Base-by-base conservation (phyloP, 2,113 vertebrate species). In the Mastomys natalensis region DNA sequence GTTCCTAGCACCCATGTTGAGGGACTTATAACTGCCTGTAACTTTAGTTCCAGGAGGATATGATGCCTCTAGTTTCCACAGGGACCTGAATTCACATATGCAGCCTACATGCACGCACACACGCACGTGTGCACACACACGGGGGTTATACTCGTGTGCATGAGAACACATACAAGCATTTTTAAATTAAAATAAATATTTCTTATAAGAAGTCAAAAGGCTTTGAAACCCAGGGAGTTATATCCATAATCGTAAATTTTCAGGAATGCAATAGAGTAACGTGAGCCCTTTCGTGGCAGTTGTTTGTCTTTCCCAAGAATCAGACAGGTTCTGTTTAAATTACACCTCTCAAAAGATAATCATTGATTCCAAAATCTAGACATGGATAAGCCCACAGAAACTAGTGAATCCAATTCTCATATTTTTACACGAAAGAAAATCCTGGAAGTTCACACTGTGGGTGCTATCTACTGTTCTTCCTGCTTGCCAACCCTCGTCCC, bases 151-250 rank as follows among this genome's bases (percentile, higher is more conserved):
- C 62, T 29, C 1, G 7, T 29, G 10, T 64, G 4, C 66, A 68
- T 10, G 4, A 5, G 4, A 34, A 68, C 43, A 45, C 40, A 24
- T 26, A 48, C 60, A 64, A 2, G 45, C 82, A 64, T 62, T 84
- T 84, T 62, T 10, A 43, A n/a, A 76, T 76, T 45, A 84, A 84
- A 84, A 62, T 31, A 16, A 62, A 43, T 45, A 31, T 62, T 84
- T 62, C 55, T 84, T 84, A 37, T 37, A 55, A 88, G 68, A 89
- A 85, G 80, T 17, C 43, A 37, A 93, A 96, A 85, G 58, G 26
- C 58, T 89, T 87, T 64, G 77, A 94, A 19, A 29, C 37, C 29
- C 64, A 62, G 51, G 72, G 43, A 17, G 80, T n/a, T 73, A 24
- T 74, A 40, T 86, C 48, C 60, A 77, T 55, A n/a, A 22, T 78